Evolutionary conservation across 2,888 invertebrate genomes (phyloP).

Genomic region (Bruchidius siliquastri): DNA sequence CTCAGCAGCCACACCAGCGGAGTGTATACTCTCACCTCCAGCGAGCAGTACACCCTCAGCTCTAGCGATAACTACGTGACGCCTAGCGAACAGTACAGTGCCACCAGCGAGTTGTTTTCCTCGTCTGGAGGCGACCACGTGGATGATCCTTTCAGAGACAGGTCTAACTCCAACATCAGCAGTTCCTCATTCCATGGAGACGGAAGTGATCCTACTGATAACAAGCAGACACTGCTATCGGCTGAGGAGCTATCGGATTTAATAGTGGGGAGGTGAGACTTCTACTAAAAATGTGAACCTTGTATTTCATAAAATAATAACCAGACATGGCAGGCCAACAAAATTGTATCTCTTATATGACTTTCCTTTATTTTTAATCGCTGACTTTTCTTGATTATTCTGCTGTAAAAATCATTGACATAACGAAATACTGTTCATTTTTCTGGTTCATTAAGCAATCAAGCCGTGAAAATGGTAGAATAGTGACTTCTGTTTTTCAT

Average conservation of each 20-base stretch:
- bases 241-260: constrained; percentile 80
- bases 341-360: too few species aligned
- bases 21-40: constrained; percentile 76
- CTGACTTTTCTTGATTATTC: too few species aligned
- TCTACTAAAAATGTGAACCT: too few species aligned
- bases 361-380: too few species aligned
- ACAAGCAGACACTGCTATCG: constrained; percentile 68
- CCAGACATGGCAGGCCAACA: too few species aligned
- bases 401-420: too few species aligned
- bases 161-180: constrained; percentile 76
- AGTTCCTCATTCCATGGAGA: constrained; percentile 81
- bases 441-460: too few species aligned
- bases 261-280: constrained; percentile 64
- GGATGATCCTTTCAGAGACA: constrained; percentile 55
- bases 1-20: constrained; percentile 82
- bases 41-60: constrained; percentile 47
- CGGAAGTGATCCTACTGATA: constrained; percentile 83
- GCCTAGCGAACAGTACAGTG: constrained; percentile 37
- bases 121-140: constrained; percentile 40
- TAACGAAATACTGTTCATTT: too few species aligned
- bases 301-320: too few species aligned
- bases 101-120: constrained; percentile 35
- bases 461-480: too few species aligned
- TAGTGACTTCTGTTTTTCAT: too few species aligned
- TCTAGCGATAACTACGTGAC: constrained; percentile 39